Evolutionary conservation across 2,888 invertebrate species (phyloP).

Genomic region (Sphaerophoria taeniata): DNA sequence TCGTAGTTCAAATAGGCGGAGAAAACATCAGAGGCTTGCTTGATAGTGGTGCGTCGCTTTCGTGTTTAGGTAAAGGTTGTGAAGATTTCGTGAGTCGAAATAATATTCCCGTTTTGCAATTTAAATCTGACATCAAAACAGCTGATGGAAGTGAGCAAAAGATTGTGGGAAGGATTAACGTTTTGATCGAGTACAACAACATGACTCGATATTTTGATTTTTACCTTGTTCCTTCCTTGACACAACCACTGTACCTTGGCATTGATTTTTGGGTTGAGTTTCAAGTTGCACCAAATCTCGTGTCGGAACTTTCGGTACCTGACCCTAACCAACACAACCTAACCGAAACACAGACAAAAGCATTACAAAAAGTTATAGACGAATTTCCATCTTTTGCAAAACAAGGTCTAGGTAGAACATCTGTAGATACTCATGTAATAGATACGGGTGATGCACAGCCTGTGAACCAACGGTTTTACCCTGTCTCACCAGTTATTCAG

Average conservation of each 20-base stretch:
- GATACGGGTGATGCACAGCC: slow-evolving; percentile 50
- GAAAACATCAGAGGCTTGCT: no score
- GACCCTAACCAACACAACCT: neutral
- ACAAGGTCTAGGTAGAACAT: slow-evolving; percentile 44
- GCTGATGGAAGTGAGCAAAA: slow-evolving; percentile 8
- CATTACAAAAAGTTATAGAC: neutral
- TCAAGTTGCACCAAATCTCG: slow-evolving; percentile 3
- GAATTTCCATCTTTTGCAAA: slow-evolving; percentile 29
- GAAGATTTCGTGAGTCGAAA: neutral
- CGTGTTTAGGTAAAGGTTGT: slow-evolving; percentile 19
- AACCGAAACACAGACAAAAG: neutral
- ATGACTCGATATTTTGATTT: neutral
- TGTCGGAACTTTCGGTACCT: neutral
- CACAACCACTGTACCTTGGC: no score
- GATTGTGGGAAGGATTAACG: slow-evolving; percentile 43
- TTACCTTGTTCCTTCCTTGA: slow-evolving; percentile 46
- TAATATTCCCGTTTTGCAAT: neutral
- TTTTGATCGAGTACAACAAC: slow-evolving; percentile 22
- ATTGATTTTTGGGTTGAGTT: slow-evolving; percentile 29
- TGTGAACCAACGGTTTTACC: slow-evolving; percentile 55
- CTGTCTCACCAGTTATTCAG: slow-evolving; percentile 33
- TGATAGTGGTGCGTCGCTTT: no score
- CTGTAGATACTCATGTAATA: slow-evolving; percentile 42
- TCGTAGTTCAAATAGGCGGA: no score
- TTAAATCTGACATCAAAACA: neutral